Evolutionary conservation across 2,888 invertebrate species (phyloP).

Genomic region (Drosophila putrida): DNA sequence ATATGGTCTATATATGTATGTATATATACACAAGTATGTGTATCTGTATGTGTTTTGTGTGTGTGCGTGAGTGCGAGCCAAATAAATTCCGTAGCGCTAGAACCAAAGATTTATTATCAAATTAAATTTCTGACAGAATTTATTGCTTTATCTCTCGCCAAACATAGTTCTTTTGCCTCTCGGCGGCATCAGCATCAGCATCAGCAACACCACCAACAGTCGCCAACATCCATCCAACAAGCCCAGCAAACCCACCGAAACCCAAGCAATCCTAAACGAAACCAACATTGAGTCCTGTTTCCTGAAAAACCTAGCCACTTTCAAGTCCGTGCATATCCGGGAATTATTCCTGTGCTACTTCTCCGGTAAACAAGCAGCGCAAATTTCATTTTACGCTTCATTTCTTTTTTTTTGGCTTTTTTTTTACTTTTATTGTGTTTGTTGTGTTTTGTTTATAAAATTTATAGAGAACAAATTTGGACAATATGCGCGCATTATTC

Average conservation of each 20-base stretch:
- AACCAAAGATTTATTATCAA: constrained; percentile 86
- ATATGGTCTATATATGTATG: constrained; percentile 21
- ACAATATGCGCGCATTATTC: constrained; percentile 79
- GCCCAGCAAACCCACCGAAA: constrained; percentile 36
- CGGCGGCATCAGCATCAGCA: constrained; percentile 68
- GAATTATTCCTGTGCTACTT: constrained; percentile 35
- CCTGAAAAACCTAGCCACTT: constrained; percentile 45
- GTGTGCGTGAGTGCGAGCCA: constrained; percentile 78
- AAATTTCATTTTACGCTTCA: constrained; percentile 59
- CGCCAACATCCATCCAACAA: constrained; percentile 49
- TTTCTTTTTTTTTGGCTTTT: neutral
- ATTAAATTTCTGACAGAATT: constrained; percentile 87
- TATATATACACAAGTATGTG: constrained; percentile 33
- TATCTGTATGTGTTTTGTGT: constrained; percentile 38
- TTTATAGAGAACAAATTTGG: constrained; percentile 83
- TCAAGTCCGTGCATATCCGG: constrained; percentile 60
- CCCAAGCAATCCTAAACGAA: constrained; percentile 34
- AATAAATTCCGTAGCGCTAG: constrained; percentile 86
- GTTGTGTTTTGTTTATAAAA: constrained; percentile 74
- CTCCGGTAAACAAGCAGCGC: constrained; percentile 59
- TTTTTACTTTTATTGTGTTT: constrained; percentile 28
- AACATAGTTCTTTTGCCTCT: constrained; percentile 84
- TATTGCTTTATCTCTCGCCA: constrained; percentile 86
- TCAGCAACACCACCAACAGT: constrained; percentile 38
- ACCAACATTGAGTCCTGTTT: constrained; percentile 32